Evolutionary conservation across 2,888 invertebrate genomes (phyloP).

Genomic region (Drosophila paramelanica): DNA sequence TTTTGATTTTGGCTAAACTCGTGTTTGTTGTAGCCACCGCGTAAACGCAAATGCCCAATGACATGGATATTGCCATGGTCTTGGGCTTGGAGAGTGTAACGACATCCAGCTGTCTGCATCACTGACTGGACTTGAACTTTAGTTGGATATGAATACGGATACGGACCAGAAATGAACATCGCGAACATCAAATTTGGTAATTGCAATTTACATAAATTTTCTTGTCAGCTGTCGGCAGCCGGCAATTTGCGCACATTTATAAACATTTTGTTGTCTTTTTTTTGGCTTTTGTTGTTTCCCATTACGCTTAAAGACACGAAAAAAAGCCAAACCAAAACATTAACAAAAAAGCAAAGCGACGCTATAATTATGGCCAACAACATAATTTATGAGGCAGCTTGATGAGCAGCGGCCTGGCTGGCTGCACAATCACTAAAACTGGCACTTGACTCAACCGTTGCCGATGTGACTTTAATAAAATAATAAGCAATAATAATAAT

Average conservation of each 20-base stretch:
- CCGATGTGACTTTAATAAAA: constrained; percentile 55
- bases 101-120: constrained; percentile 11
- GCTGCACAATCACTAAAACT: constrained; percentile 17
- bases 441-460: constrained; percentile 15
- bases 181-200: constrained; percentile 43
- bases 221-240: constrained; percentile 64
- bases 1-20: constrained; percentile 15
- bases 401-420: constrained; percentile 13
- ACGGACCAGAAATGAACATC: constrained; percentile 8
- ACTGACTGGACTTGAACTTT: not conserved
- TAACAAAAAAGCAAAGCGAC: constrained; percentile 26
- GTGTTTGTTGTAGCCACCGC: constrained; percentile 48
- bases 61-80: not conserved
- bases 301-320: constrained; percentile 18
- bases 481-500: constrained; percentile 65
- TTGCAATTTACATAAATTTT: constrained; percentile 70
- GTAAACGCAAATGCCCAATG: constrained; percentile 29
- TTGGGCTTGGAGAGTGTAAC: constrained; percentile 1
- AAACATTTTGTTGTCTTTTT: constrained; percentile 38
- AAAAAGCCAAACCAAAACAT: not conserved
- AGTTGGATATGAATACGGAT: too few species aligned
- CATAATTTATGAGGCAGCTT: constrained; percentile 55
- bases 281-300: constrained; percentile 7
- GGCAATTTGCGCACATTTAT: constrained; percentile 63
- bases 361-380: constrained; percentile 58